Evolutionary conservation across 1,140 invertebrate species (phyloP), one percentile per base, ranked within the genome.

Genomic region (Bombus breviceps): DNA sequence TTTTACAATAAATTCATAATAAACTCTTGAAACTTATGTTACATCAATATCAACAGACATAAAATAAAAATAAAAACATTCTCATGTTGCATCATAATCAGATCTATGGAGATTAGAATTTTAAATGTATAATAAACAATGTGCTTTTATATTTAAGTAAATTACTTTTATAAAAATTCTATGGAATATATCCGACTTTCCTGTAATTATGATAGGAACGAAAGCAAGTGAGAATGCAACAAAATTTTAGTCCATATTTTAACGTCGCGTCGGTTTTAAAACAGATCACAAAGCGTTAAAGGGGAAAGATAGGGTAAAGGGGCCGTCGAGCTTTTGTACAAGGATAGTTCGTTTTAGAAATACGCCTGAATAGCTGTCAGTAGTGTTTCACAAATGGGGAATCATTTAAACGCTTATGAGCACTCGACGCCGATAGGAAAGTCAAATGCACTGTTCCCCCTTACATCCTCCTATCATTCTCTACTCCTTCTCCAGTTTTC

Each of bases 341-440:
- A 64, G 66, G 71, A 43, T 87, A 85, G 87, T 88, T 89, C 83
- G 86, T 88, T 88, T 88, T 79, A 87, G 88, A 91, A 91, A 90
- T 90, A 86, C 85, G 85, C 73, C 22, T 88, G 86, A 91, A 88
- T 91, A 81, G 84, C 88, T 91, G 86, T 90, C 86, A 88, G 82
- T 84, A 86, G 83, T 91, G 82, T 88, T 90, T 91, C 86, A 81
- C 88, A 91, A 90, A 91, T 83, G 88, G 91, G 88, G 75, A 89
- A 88, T 90, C 89, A 91, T 91, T 91, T 87, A 88, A 90, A 87
- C 88, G 88, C 78, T 90, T 90, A 91, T 88, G 84, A 90, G 71
- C 84, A 91, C 89, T 91, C 78, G 84, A 86, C 83, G 75, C 80
- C 88, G 90, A 91, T 91, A 91, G 88, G 86, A 86, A 91, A 91